Percentiles rank a stretch among this genome's conserved stretches.
phyloP scores from a whole-genome alignment of 2,113 vertebrate species.

The Scopus umbretta region DNA sequence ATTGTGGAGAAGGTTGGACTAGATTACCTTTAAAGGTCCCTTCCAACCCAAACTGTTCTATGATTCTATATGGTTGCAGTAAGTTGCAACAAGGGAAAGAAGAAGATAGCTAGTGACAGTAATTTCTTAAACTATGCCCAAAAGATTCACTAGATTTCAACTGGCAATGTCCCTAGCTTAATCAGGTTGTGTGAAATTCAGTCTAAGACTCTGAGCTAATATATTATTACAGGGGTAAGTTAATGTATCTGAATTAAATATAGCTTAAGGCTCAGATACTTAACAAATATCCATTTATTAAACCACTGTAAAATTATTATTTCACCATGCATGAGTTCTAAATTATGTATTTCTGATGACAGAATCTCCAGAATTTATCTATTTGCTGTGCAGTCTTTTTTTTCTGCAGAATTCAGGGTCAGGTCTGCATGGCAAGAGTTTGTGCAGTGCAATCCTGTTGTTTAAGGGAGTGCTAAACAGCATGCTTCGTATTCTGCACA shows the following conservation, averaged over 20 bases:
- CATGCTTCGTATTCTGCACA: fast-evolving
- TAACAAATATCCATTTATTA: background rate
- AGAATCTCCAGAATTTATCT: background rate
- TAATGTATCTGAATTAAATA: background rate
- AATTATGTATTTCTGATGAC: background rate
- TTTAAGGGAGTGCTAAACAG: background rate
- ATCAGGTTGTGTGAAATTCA: background rate
- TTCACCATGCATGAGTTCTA: background rate
- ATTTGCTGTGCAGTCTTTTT: background rate
- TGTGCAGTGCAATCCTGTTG: background rate
- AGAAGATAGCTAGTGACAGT: background rate
- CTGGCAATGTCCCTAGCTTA: background rate
- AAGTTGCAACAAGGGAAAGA: background rate
- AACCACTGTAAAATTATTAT: background rate
- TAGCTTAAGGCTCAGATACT: background rate
- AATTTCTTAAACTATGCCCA: background rate
- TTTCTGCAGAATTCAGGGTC: background rate
- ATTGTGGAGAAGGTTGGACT: no score
- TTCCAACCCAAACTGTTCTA: no score
- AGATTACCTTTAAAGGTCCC: no score
- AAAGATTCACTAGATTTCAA: background rate
- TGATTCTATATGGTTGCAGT: background rate
- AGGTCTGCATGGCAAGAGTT: background rate
- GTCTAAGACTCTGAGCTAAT: background rate
- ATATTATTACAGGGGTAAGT: background rate